Conservation (phyloP, 2,113 vertebrate genomes). For the Panurus biarmicus region DNA sequence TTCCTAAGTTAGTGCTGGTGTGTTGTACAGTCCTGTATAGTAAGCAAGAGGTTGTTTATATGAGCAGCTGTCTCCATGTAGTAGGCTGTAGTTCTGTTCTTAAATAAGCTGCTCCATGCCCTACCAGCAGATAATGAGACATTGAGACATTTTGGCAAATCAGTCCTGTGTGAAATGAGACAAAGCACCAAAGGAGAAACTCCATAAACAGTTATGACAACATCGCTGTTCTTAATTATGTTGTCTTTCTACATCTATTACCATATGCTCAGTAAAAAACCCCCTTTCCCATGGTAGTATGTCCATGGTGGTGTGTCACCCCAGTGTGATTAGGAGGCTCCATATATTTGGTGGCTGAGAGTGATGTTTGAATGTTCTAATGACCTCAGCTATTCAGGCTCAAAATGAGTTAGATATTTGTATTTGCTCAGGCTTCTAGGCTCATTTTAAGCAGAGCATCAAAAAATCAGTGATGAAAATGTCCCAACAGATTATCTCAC, state of each 20-base stretch:
- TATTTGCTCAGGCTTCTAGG: not conserved
- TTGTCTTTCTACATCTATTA: not conserved
- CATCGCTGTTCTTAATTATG: fast-evolving
- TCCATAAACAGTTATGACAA: not conserved
- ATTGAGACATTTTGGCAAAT: not conserved
- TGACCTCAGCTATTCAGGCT: not conserved
- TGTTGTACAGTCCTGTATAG: not conserved
- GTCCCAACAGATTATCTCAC: not conserved
- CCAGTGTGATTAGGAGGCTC: not conserved
- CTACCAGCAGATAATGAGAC: not conserved
- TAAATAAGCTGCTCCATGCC: not conserved
- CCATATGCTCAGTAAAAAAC: not conserved
- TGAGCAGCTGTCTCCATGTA: not conserved
- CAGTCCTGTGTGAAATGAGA: not conserved
- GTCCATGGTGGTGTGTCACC: not conserved
- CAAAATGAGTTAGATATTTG: not conserved
- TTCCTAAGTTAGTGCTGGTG: not conserved
- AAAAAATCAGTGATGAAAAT: not conserved
- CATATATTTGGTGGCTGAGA: not conserved
- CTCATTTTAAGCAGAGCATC: not conserved
- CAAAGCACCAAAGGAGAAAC: not conserved
- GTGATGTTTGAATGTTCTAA: not conserved
- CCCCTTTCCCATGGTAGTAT: not conserved
- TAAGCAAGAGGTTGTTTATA: not conserved
- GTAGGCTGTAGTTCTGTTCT: not conserved